Conservation (phyloP, 2,888 invertebrate species). For the Linnaemya vulpina region DNA sequence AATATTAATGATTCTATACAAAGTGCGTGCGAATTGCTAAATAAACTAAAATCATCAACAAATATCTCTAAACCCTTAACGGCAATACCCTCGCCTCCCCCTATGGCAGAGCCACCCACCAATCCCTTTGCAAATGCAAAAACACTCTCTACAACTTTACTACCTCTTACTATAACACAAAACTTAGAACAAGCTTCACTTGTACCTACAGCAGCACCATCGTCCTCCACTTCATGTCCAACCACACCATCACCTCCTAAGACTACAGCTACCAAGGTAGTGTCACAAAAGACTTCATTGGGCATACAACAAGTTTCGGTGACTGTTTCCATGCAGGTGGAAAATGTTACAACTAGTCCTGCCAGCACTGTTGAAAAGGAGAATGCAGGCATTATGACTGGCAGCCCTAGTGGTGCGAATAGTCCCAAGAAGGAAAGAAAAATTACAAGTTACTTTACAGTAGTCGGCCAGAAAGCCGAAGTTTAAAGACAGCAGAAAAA, state of each 20-base stretch:
- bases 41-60: constrained; percentile 45
- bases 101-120: neutral
- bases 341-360: constrained; percentile 57
- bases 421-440: constrained; percentile 75
- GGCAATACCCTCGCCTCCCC: constrained; percentile 53
- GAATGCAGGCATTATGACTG: constrained; percentile 61
- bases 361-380: constrained; percentile 66
- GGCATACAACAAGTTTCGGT: constrained; percentile 76
- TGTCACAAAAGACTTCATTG: constrained; percentile 64
- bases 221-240: constrained; percentile 34
- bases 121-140: constrained; percentile 43
- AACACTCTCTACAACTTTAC: constrained; percentile 41
- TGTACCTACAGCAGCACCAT: neutral
- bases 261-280: constrained; percentile 60
- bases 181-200: constrained; percentile 59
- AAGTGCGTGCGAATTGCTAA: constrained; percentile 55
- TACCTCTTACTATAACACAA: constrained; percentile 57
- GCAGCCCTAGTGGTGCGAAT: constrained; percentile 3
- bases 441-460: constrained; percentile 80
- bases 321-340: constrained; percentile 79
- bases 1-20: constrained; percentile 43
- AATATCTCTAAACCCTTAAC: constrained; percentile 55
- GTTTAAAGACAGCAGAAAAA: constrained; percentile 73
- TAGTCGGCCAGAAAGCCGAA: constrained; percentile 79
- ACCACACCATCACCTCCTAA: constrained; percentile 49